A percentile compares a stretch with the other conserved stretches of the same genome.
phyloP scores from a whole-genome alignment of 2,113 vertebrate species.

The Alligator mississippiensis region DNA sequence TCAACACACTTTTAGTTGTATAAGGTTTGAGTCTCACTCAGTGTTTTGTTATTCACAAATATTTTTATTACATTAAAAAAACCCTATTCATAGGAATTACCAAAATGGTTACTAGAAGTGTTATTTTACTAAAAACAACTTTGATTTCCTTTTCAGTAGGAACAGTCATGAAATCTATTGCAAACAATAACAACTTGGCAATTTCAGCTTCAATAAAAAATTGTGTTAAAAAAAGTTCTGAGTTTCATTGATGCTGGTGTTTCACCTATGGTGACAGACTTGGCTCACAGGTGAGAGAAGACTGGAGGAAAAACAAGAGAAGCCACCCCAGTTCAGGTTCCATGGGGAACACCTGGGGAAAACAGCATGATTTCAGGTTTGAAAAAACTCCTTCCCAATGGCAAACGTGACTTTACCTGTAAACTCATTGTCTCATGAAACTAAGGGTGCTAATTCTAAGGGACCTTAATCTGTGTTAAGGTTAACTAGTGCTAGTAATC shows the following conservation, averaged over 20 bases:
- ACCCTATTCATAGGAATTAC: background rate
- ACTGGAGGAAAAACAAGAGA: no score
- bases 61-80: background rate
- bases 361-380: background rate
- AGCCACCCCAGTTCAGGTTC: background rate
- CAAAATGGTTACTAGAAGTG: background rate
- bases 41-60: background rate
- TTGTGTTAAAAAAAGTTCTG: background rate
- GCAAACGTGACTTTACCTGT: background rate
- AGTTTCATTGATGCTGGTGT: background rate
- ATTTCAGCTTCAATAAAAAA: background rate
- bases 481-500: no score
- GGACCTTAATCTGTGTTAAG: no score
- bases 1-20: background rate
- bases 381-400: background rate
- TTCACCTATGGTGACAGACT: background rate
- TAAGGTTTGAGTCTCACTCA: background rate
- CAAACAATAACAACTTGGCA: background rate
- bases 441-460: no score
- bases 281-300: background rate
- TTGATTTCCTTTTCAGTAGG: background rate
- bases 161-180: background rate
- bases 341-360: background rate
- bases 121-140: background rate
- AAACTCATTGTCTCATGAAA: no score